Evolutionary conservation across 2,888 invertebrate species (phyloP), one percentile per base, ranked within the genome.

Genomic region (Alitta virens): DNA sequence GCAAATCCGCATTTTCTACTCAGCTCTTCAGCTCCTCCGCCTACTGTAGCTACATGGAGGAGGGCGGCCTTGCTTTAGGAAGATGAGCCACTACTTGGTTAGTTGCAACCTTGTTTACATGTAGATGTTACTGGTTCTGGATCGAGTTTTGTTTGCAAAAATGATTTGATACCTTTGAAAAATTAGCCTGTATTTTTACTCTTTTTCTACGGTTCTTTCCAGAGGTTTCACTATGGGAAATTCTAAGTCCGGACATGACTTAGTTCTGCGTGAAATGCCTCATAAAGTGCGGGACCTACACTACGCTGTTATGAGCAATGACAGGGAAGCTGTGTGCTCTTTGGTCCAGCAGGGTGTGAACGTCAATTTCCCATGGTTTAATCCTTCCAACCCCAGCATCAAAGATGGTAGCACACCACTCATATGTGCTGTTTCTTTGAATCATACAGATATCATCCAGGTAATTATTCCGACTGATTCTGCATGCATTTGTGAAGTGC

Each of bases 351-450:
- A 75, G 27, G 79, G 81, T 12, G 80, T 79, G 16, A 78, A 83
- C 65, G 74, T 83, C 16, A 81, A 83, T 71, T 80, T 79, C 69
- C 82, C 82, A 0, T 83, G 82, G 81, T 76, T 75, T 60, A 82
- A 82, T 63, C 77, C 79, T 7, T 74, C 78, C 33, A 77, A 79
- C 12, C 82, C 82, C n/a, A 81, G 81, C 71, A 76, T 82, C 21
- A 83, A 83, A 66, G 82, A 83, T 68, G 82, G 83, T 51, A 80
- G 78, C 25, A 83, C 83, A 5, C 82, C 83, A 2, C 71, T 83
- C n/a, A 74, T 81, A 60, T 80, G 82, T 66, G 82, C 83, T 21
- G 82, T 83, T 9, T 82, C 82, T 0, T 74, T 82, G 24, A 83
- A 83, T 68, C 82, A 82, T 71, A 75, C 77, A 43, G 78, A 79